These are phyloP conservation scores for Channa striata DNA, from an alignment of 2,797 vertebrate genomes.

Conservation along the genomic window DNA sequence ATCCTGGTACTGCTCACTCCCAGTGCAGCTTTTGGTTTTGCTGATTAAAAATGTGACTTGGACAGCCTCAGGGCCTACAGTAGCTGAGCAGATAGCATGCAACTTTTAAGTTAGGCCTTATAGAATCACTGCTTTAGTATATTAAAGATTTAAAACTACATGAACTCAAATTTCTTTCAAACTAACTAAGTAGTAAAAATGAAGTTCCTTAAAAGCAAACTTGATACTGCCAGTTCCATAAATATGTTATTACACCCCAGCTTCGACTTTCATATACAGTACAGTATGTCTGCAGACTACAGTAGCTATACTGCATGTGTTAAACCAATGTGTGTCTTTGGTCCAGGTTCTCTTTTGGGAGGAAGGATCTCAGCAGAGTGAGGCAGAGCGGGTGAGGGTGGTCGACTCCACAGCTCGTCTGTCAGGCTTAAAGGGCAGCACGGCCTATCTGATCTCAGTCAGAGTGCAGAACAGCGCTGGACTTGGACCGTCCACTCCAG, in stretches of 20 bases:
- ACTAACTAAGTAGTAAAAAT: neutral
- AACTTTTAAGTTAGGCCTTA: constrained; percentile 1
- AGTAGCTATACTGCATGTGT: too few relatives aligned
- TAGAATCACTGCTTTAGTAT: constrained; percentile 5
- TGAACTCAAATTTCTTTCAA: constrained; percentile 1
- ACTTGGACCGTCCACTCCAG: constrained; percentile 72
- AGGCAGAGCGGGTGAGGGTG: constrained; percentile 65
- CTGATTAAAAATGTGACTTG: constrained; percentile 45
- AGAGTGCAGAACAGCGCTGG: constrained; percentile 83
- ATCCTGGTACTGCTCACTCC: constrained; percentile 33
- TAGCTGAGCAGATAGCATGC: constrained; percentile 19
- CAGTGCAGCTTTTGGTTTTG: constrained; percentile 28
- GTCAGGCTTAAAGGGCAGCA: constrained; percentile 79
- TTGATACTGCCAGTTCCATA: neutral
- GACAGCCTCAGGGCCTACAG: constrained; percentile 8
- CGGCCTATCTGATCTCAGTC: constrained; percentile 77
- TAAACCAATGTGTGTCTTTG: constrained; percentile 37
- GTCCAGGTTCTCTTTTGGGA: constrained; percentile 79
- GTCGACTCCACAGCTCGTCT: constrained; percentile 68
- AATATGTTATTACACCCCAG: neutral
- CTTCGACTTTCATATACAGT: neutral
- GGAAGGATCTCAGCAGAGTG: constrained; percentile 62
- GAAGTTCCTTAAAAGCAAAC: neutral
- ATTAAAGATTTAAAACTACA: neutral
- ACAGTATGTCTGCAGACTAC: neutral